Evolutionary conservation across 2,113 vertebrate species (phyloP).

Genomic region (Mesitornis unicolor): DNA sequence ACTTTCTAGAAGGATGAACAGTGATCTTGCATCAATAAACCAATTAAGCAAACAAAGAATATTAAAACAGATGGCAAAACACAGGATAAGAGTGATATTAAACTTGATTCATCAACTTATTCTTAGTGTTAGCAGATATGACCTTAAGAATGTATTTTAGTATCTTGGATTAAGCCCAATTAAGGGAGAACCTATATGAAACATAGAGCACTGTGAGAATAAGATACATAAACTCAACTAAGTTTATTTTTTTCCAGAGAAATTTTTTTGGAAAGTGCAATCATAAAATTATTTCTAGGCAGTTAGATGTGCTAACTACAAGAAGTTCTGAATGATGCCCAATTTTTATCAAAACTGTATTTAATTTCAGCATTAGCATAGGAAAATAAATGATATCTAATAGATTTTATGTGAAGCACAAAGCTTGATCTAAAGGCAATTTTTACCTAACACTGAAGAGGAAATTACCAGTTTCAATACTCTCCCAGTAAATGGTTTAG

Average conservation of each 20-base stretch:
- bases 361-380: neutral
- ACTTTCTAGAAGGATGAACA: neutral
- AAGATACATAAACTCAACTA: neutral
- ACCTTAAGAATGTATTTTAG: conserved; percentile 53
- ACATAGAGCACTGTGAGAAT: neutral
- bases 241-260: neutral
- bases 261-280: neutral
- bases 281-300: neutral
- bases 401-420: neutral
- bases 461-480: neutral
- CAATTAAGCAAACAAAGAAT: neutral
- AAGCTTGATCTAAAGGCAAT: neutral
- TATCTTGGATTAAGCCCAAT: neutral
- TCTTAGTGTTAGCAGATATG: neutral
- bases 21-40: neutral
- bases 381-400: neutral
- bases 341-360: neutral
- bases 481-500: neutral
- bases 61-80: neutral
- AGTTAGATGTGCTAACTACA: neutral
- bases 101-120: neutral
- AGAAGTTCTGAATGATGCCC: neutral
- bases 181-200: neutral
- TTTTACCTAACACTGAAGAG: neutral
- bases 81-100: neutral